phyloP scores from a whole-genome alignment of 1,140 invertebrate species.

The Sogatella furcifera region DNA sequence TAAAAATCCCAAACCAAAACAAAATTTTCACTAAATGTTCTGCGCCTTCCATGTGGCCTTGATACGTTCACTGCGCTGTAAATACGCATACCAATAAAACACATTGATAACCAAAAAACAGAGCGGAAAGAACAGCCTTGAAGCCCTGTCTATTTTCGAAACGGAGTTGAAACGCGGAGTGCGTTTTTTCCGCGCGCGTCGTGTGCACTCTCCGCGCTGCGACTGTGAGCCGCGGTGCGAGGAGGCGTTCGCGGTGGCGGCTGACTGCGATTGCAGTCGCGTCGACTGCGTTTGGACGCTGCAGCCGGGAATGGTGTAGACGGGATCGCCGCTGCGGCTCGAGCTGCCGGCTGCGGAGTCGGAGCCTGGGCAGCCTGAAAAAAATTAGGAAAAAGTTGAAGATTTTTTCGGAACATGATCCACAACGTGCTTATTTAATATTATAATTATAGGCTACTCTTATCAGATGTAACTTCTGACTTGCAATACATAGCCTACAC shows the following conservation, averaged over 20 bases:
- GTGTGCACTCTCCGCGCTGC: neutral
- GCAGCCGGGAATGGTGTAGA: neutral
- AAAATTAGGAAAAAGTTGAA: too few species aligned
- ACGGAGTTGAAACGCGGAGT: conserved; percentile 63
- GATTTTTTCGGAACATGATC: too few species aligned
- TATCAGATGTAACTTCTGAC: too few species aligned
- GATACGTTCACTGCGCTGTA: conserved; percentile 50
- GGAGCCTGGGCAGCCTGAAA: neutral
- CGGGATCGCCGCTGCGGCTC: neutral
- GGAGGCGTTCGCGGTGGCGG: neutral
- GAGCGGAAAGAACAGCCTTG: conserved; percentile 61
- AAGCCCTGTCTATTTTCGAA: conserved; percentile 65
- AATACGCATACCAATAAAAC: conserved; percentile 68
- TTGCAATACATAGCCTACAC: too few species aligned
- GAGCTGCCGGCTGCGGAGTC: neutral
- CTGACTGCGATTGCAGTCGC: neutral
- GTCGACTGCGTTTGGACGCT: neutral
- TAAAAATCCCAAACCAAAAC: too few species aligned
- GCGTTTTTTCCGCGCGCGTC: conserved; percentile 34
- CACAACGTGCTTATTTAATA: too few species aligned
- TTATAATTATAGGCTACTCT: too few species aligned
- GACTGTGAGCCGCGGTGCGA: conserved; percentile 32
- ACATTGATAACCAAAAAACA: conserved; percentile 65
- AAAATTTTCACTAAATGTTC: too few species aligned
- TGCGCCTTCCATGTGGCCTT: neutral